Conservation (phyloP, 2,113 vertebrate genomes). For the Salvelinus alpinus region DNA sequence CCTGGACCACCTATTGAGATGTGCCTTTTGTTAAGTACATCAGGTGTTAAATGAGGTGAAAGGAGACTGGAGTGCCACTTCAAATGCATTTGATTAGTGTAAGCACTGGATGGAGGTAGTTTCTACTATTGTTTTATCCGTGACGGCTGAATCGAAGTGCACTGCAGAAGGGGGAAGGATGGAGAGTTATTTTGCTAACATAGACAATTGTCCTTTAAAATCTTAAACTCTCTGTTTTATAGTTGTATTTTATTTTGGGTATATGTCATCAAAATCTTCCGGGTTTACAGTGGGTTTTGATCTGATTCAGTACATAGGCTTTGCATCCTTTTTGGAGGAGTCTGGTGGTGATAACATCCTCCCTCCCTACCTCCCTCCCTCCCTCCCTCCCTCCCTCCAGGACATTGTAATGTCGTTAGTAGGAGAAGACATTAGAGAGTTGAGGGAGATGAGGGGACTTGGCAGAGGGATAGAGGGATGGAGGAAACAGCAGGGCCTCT, state of each 20-base stretch:
- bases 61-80: too few species aligned
- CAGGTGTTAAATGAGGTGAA: too few species aligned
- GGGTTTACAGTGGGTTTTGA: not conserved
- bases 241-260: not conserved
- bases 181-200: too few species aligned
- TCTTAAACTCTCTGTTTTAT: too few species aligned
- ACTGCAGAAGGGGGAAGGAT: too few species aligned
- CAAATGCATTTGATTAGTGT: too few species aligned
- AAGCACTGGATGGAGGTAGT: too few species aligned
- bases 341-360: slow-evolving; percentile 15
- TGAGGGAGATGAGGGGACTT: slow-evolving; percentile 20
- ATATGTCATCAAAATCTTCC: not conserved
- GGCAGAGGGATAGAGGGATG: slow-evolving; percentile 22
- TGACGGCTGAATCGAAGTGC: too few species aligned
- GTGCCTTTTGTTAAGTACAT: too few species aligned
- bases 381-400: not conserved
- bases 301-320: slow-evolving; percentile 16
- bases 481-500: slow-evolving; percentile 39
- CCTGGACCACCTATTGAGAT: too few species aligned
- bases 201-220: too few species aligned
- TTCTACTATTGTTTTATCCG: too few species aligned
- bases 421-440: slow-evolving; percentile 42
- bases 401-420: slow-evolving; percentile 42
- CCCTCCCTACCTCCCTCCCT: not conserved
- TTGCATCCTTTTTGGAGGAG: slow-evolving; percentile 12